Base-by-base conservation (phyloP, 1,140 invertebrate species). In the Drosophila grimshawi region DNA sequence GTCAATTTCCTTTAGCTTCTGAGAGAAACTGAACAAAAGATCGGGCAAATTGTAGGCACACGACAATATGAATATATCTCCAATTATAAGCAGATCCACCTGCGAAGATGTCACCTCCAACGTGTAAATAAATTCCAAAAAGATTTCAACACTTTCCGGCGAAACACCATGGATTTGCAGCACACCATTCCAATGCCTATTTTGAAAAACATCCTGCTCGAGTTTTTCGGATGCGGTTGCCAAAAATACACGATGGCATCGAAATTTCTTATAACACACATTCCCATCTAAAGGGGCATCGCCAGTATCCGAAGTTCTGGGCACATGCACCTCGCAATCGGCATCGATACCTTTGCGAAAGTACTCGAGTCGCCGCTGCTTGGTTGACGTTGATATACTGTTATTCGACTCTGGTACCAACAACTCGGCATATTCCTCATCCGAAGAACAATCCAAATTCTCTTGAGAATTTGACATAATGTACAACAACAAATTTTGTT, bases 181-280 rank as follows among this genome's bases (percentile, higher is more conserved):
- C 2, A 83, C 64, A 0, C 80, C 80, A 33, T 83, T 83, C 76
- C 75, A 83, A 6, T 79, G 53, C 0, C 51, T 66, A 3, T 81
- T 83, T 6, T 78, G 55, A 8, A 76, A 78, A 5, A 83, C 62
- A 37, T 83, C 81, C 45, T 73, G 64, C 8, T 83, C 81, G 7
- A 83, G 63, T 46, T 81, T 82, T 2, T 79, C 81, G 4, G 80
- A 83, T 3, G 80, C 76, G 0, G 81, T 83, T 29, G 81, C 80
- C 45, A 83, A 49, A 27, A 81, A 82, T 6, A 83, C 33, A 2
- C 81, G 71, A 57, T 83, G 81, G 11, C 81, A 83, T 2, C 29
- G 39, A 59, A 83, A 83, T 46, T 79, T 83, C 19, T 66, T 79
- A 48, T 69, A 83, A 30, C 80, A 81, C 2, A 83, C 41, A 51